Evolutionary conservation across 2,797 vertebrate genomes (phyloP), one percentile per base, ranked within the genome.

Genomic region (Phalloptychus januarius): DNA sequence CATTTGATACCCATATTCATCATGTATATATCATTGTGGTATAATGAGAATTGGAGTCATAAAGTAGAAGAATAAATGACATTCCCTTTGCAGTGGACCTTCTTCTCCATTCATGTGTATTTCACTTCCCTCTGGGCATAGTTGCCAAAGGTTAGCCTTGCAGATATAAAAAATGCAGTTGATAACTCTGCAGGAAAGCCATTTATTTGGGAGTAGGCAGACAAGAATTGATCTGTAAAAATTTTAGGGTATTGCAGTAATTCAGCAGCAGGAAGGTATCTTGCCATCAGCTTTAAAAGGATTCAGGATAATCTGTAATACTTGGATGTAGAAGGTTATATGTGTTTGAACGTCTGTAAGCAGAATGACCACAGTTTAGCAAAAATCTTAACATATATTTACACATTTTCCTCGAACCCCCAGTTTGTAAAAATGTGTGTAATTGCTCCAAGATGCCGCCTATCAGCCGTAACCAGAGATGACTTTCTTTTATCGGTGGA

Each of bases 1-100:
- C 90, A 92, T 92, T 91, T 88, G 83, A 84, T 88, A 91, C 54
- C 61, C 45, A 80, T 81, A 79, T 87, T 89, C 79, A 84, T 89
- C 79, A 83, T 45, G 36, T 31, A 33, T 28, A 75, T 63, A 86
- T 87, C 54, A 77, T 79, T 67, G 52, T 69, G 67, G 71, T 86
- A 74, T 83, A 79, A 88, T 87, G 82, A 86, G 46, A 83, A 75
- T 61, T 76, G 79, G 71, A 28, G 44, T 63, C 11, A 56, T 86
- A 61, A 85, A 84, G 82, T 65, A 77, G 48, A 28, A 23, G 69
- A 52, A 50, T 56, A 85, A 89, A 91, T 79, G 83, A 89, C 83
- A 83, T 81, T 82, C 18, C 67, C 16, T 48, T 46, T 71, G 40
- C 72, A 67, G 73, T 61, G 42, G 81, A 79, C 56, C 50, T 74